phyloP scores from a whole-genome alignment of 2,113 vertebrate species.

The Thunnus thynnus region DNA sequence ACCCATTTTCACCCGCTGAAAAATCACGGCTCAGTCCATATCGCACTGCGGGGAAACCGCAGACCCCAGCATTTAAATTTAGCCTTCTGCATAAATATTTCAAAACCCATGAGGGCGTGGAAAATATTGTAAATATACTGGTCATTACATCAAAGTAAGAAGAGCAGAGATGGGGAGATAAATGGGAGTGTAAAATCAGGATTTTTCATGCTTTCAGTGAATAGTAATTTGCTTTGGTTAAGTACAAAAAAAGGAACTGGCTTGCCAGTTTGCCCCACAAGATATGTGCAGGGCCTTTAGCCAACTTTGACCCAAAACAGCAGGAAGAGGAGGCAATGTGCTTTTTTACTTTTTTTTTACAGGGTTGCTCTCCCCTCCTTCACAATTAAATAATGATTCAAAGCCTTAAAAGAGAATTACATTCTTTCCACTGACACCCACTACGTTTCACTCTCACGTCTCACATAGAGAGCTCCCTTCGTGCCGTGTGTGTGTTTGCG shows the following conservation, averaged over 20 bases:
- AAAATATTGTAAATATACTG: constrained; percentile 31
- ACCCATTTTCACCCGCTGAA: constrained; percentile 59
- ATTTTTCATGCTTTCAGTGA: constrained; percentile 35
- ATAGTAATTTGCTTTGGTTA: constrained; percentile 20
- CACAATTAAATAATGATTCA: constrained; percentile 21
- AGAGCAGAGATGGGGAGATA: constrained; percentile 36
- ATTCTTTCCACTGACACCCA: background rate
- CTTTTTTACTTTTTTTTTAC: background rate
- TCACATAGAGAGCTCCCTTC: background rate
- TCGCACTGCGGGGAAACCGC: constrained; percentile 16
- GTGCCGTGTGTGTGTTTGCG: constrained; percentile 33
- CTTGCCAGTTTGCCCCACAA: background rate
- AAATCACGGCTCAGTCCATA: constrained; percentile 35
- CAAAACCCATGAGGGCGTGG: constrained; percentile 7
- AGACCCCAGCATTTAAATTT: constrained; percentile 26
- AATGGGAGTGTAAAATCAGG: constrained; percentile 24
- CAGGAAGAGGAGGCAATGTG: background rate
- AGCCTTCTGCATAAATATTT: constrained; percentile 52
- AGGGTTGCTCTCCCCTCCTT: background rate
- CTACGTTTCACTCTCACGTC: constrained; percentile 10
- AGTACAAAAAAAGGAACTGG: background rate
- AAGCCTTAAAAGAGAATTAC: background rate
- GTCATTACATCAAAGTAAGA: constrained; percentile 42
- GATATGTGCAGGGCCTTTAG: background rate
- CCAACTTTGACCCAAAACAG: constrained; percentile 1